Percentiles rank a stretch among this genome's conserved stretches.
Conservation (phyloP, 2,888 invertebrate genomes). For the Lumbricus terrestris region DNA sequence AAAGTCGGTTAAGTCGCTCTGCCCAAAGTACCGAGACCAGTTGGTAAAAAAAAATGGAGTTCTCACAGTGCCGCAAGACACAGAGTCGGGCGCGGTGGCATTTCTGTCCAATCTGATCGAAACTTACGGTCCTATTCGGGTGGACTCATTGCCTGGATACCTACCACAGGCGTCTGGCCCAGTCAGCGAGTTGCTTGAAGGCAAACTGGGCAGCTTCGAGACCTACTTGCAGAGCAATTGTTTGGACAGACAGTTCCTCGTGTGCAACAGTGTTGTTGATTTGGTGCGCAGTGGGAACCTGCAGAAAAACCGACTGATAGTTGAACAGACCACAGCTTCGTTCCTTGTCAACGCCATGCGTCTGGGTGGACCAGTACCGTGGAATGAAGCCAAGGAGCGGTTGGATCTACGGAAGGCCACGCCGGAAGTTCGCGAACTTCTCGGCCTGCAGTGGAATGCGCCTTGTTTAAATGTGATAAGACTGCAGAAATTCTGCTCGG, state of each 20-base stretch:
- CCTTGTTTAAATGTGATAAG: not conserved
- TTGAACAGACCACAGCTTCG: not conserved
- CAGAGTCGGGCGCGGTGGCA: not conserved
- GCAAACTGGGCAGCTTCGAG: not conserved
- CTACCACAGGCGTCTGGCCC: not conserved
- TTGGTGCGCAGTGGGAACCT: slow-evolving; percentile 8
- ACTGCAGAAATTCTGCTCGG: not conserved
- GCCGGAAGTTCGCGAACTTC: not conserved
- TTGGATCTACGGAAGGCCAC: not conserved
- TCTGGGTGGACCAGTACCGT: not conserved
- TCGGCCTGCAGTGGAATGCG: not conserved
- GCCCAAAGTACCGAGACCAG: slow-evolving; percentile 7
- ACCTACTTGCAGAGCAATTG: not conserved
- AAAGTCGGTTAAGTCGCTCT: not conserved
- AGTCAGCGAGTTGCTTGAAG: not conserved
- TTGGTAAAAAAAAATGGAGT: not conserved
- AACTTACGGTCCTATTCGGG: not conserved
- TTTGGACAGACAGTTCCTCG: not conserved
- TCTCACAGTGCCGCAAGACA: not conserved
- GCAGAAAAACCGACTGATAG: not conserved
- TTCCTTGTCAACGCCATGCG: not conserved
- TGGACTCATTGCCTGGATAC: not conserved
- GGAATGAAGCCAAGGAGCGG: not conserved
- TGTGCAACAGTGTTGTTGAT: not conserved
- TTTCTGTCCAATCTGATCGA: slow-evolving; percentile 8